Evolutionary conservation across 2,888 invertebrate genomes (phyloP).

Genomic region (Lasioglossum morio): DNA sequence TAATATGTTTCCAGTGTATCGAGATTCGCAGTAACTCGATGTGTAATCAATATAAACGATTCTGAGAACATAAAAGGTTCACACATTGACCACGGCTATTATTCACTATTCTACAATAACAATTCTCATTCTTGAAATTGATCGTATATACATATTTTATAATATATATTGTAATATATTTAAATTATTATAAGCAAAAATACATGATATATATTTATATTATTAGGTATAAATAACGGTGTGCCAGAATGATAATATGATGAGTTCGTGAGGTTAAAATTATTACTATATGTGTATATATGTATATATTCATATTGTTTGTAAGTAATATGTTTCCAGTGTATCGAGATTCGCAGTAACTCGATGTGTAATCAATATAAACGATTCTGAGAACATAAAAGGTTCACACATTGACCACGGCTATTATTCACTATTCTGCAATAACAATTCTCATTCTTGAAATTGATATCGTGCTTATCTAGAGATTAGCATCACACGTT

Average conservation of each 20-base stretch:
- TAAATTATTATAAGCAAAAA: too few relatives aligned
- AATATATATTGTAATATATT: too few relatives aligned
- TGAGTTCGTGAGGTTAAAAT: too few relatives aligned
- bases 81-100: background rate
- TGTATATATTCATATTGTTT: too few relatives aligned
- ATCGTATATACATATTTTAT: too few relatives aligned
- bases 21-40: background rate
- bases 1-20: background rate
- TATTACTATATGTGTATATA: too few relatives aligned
- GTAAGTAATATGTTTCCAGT: too few relatives aligned
- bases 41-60: background rate
- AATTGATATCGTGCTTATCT: background rate
- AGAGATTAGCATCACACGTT: background rate
- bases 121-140: background rate
- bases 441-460: background rate
- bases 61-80: background rate
- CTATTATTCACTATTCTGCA: background rate
- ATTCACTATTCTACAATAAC: background rate
- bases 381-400: background rate
- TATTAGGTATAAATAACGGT: too few relatives aligned
- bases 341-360: background rate
- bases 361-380: background rate
- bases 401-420: background rate
- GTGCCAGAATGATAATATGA: too few relatives aligned
- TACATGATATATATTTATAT: too few relatives aligned